phyloP scores from a whole-genome alignment of 2,113 vertebrate genomes.

The Nanorana parkeri region DNA sequence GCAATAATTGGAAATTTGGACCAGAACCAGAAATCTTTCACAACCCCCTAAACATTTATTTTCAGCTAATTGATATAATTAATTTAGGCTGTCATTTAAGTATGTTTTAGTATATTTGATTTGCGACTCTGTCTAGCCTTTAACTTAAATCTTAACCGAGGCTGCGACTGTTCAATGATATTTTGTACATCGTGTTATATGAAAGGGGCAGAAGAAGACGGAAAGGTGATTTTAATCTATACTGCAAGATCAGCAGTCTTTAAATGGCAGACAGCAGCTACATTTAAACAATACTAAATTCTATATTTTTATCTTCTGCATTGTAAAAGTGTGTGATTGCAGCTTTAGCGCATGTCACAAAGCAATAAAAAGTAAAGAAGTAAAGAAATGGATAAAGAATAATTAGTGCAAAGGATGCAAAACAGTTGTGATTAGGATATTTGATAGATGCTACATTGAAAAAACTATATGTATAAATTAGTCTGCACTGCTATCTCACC shows the following conservation, averaged over 20 bases:
- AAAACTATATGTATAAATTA: no score
- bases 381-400: no score
- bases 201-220: neutral
- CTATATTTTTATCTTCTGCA: no score
- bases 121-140: slow-evolving; percentile 37
- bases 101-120: slow-evolving; percentile 50
- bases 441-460: no score
- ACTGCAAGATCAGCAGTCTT: slow-evolving; percentile 34
- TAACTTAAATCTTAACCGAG: slow-evolving; percentile 43
- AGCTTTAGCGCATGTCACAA: no score
- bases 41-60: slow-evolving; percentile 55
- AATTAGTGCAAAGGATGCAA: no score
- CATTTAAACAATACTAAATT: no score
- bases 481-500: no score
- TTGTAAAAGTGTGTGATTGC: no score
- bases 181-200: slow-evolving; percentile 18
- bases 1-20: slow-evolving; percentile 58
- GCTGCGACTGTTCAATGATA: slow-evolving; percentile 21
- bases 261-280: slow-evolving; percentile 19
- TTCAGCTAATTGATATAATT: slow-evolving; percentile 55
- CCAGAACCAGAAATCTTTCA: slow-evolving; percentile 55
- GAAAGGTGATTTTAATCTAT: slow-evolving; percentile 1
- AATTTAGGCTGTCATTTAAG: slow-evolving; percentile 54
- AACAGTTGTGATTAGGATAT: no score
- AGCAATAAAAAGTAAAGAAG: no score